A percentile compares a stretch with the other conserved stretches of the same genome.
Evolutionary conservation across 2,113 vertebrate genomes (phyloP).

Genomic region (Gopherus flavomarginatus): DNA sequence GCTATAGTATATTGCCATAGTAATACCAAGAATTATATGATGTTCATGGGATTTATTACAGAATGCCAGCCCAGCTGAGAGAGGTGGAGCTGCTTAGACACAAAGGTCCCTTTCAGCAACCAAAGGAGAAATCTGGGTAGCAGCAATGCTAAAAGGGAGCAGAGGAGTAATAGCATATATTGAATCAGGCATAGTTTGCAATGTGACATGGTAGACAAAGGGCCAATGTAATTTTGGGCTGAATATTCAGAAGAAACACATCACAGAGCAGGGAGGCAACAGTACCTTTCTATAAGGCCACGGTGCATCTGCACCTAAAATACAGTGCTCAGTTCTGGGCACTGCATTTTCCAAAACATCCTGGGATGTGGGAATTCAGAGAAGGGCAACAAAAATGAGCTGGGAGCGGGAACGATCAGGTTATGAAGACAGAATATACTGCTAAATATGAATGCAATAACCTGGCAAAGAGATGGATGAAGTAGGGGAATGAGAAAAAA

Average conservation of each 20-base stretch:
- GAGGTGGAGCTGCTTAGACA: background rate
- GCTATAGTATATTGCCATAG: background rate
- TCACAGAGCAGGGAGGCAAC: background rate
- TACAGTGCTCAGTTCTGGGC: constrained; percentile 1
- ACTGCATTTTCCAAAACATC: background rate
- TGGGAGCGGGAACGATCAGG: background rate
- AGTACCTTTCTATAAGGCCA: background rate
- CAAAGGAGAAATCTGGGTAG: background rate
- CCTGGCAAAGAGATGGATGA: rapidly evolving
- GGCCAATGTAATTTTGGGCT: constrained; percentile 2
- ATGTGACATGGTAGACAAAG: background rate
- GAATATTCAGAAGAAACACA: constrained; percentile 1
- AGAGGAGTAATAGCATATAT: background rate
- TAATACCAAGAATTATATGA: background rate
- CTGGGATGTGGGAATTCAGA: background rate
- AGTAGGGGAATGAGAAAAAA: background rate
- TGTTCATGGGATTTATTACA: background rate
- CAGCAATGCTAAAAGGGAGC: background rate
- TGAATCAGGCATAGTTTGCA: background rate
- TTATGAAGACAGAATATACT: background rate
- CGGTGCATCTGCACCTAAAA: constrained; percentile 11
- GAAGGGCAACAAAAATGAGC: background rate
- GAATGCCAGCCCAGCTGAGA: background rate
- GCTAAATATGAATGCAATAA: background rate
- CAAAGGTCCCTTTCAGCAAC: constrained; percentile 16